A percentile compares a stretch with the other conserved stretches of the same genome.
Conservation (phyloP, 2,113 vertebrate genomes). For the Oreochromis niloticus region DNA sequence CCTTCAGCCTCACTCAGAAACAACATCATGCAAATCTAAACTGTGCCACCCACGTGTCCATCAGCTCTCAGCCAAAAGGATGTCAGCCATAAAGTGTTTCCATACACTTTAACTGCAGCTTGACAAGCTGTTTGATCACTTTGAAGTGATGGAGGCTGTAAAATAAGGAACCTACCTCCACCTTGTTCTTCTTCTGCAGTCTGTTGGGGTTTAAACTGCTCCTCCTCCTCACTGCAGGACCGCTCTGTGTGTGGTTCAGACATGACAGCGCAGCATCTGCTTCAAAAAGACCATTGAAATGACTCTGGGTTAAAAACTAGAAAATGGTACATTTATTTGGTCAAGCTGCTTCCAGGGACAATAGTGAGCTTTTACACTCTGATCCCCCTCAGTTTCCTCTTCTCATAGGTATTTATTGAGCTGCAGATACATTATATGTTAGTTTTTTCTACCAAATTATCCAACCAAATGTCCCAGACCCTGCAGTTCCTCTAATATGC, state of each 20-base stretch:
- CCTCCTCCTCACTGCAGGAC: not conserved
- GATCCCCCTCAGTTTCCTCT: not conserved
- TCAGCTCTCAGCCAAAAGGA: not conserved
- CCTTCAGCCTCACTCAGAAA: not conserved
- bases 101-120: not conserved
- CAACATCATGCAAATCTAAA: not conserved
- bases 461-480: not conserved
- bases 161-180: not conserved
- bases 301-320: not conserved
- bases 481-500: not conserved
- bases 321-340: not conserved
- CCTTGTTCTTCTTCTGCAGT: not conserved
- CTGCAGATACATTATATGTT: not conserved
- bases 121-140: conserved; percentile 19
- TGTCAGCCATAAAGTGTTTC: not conserved
- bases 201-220: not conserved
- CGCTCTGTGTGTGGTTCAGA: not conserved
- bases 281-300: not conserved
- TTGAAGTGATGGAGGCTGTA: conserved; percentile 36
- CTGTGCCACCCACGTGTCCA: not conserved
- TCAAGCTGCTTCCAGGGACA: not conserved
- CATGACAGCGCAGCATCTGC: not conserved
- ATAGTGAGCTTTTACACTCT: not conserved
- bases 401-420: not conserved
- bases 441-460: not conserved